Evolutionary conservation across 2,888 invertebrate genomes (phyloP).

Genomic region (Cacoxenus indagator): DNA sequence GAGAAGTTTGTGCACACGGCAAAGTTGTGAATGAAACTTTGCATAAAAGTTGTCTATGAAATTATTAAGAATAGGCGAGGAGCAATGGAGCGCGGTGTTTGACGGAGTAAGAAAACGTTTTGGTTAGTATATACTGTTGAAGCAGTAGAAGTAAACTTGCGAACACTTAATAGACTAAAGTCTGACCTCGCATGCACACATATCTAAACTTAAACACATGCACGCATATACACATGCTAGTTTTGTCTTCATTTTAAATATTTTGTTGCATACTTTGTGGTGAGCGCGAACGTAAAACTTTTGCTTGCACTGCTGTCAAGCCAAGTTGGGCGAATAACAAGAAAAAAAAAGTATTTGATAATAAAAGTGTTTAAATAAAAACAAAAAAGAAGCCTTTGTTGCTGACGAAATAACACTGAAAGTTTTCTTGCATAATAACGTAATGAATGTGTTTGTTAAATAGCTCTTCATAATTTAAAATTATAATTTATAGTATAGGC

Average conservation of each 20-base stretch:
- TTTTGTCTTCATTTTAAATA: neutral
- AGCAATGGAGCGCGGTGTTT: neutral
- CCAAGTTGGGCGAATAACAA: neutral
- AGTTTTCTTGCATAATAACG: constrained; percentile 5
- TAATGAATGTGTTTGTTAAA: constrained; percentile 11
- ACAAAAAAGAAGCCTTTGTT: neutral
- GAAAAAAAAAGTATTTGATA: neutral
- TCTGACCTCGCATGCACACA: neutral
- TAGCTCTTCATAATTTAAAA: constrained; percentile 7
- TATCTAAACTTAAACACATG: neutral
- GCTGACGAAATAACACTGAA: too few relatives aligned
- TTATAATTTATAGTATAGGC: too few relatives aligned
- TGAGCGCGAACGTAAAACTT: neutral
- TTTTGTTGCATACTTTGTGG: constrained; percentile 15
- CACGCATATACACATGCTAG: neutral
- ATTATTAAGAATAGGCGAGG: constrained; percentile 12
- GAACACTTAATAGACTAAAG: neutral
- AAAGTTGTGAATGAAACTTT: neutral
- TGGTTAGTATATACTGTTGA: too few relatives aligned
- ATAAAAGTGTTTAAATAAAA: neutral
- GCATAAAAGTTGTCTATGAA: constrained; percentile 11
- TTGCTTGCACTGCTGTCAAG: neutral
- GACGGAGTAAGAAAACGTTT: too few relatives aligned
- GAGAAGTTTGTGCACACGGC: neutral
- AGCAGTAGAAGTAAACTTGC: too few relatives aligned